Percentiles rank a stretch among this genome's conserved stretches.
These are phyloP conservation scores for Spheniscus mendiculus DNA, from an alignment of 2,113 vertebrate species.

Conservation along the genomic window DNA sequence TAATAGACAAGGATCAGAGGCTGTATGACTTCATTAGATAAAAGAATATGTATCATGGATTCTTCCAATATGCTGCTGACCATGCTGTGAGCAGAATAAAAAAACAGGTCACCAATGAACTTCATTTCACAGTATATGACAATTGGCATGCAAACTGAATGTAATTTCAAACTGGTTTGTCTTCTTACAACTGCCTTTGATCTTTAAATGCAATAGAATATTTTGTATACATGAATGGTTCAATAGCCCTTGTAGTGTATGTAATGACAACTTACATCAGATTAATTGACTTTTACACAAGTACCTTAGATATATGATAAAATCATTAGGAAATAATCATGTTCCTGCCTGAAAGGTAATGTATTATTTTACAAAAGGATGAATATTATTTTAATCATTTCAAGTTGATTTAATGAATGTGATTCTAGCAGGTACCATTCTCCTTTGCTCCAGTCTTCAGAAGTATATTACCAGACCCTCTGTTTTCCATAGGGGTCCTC, in stretches of 20 bases:
- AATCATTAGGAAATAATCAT: conserved; percentile 3
- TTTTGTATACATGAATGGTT: not conserved
- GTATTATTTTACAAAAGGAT: not conserved
- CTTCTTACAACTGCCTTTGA: not conserved
- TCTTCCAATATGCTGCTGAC: not conserved
- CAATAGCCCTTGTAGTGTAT: not conserved
- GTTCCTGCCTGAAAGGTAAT: not conserved
- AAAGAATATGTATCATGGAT: not conserved
- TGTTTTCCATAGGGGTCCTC: not conserved
- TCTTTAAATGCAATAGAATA: not conserved
- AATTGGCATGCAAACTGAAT: not conserved
- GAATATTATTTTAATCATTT: not conserved
- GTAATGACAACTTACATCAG: not conserved
- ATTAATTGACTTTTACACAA: not conserved
- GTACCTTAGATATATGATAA: not conserved
- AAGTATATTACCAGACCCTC: not conserved
- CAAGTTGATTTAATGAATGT: not conserved
- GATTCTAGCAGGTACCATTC: not conserved
- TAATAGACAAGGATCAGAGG: not conserved
- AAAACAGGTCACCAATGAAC: not conserved
- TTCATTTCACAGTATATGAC: not conserved
- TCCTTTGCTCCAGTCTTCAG: not conserved
- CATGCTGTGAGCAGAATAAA: not conserved
- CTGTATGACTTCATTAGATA: not conserved
- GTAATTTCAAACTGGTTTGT: not conserved